Evolutionary conservation across 1,140 invertebrate species (phyloP).

Genomic region (Drosophila sp.): DNA sequence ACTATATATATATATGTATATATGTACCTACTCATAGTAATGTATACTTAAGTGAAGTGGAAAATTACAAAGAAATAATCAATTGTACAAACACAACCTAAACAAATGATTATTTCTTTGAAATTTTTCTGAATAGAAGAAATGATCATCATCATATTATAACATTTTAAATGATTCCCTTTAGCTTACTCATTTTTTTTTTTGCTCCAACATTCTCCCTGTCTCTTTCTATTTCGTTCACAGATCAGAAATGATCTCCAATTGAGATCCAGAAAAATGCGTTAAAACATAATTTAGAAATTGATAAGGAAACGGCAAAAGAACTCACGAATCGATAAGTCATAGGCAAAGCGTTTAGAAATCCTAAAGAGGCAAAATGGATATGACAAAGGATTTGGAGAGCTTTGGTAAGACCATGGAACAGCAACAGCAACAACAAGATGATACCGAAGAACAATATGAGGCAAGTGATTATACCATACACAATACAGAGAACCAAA

Average conservation of each 20-base stretch:
- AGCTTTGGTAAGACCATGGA: slow-evolving; percentile 50
- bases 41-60: slow-evolving; percentile 11
- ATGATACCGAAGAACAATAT: slow-evolving; percentile 58
- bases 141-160: no score
- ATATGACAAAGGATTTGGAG: slow-evolving; percentile 80
- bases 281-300: neutral
- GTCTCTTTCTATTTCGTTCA: neutral
- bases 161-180: neutral
- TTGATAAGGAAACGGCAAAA: no score
- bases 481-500: slow-evolving; percentile 45
- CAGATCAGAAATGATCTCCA: slow-evolving; percentile 3
- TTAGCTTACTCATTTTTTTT: neutral
- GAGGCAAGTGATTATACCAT: slow-evolving; percentile 65
- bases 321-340: neutral
- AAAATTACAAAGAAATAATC: slow-evolving; percentile 13
- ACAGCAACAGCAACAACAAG: slow-evolving; percentile 10
- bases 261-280: slow-evolving; percentile 2
- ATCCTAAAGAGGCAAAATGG: slow-evolving; percentile 46
- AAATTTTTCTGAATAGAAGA: neutral
- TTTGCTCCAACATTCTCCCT: neutral
- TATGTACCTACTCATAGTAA: neutral
- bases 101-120: slow-evolving; percentile 6
- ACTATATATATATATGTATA: slow-evolving; percentile 20
- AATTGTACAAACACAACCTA: neutral
- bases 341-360: neutral